phyloP scores from a whole-genome alignment of 2,888 invertebrate species.

The Lymantria dispar region DNA sequence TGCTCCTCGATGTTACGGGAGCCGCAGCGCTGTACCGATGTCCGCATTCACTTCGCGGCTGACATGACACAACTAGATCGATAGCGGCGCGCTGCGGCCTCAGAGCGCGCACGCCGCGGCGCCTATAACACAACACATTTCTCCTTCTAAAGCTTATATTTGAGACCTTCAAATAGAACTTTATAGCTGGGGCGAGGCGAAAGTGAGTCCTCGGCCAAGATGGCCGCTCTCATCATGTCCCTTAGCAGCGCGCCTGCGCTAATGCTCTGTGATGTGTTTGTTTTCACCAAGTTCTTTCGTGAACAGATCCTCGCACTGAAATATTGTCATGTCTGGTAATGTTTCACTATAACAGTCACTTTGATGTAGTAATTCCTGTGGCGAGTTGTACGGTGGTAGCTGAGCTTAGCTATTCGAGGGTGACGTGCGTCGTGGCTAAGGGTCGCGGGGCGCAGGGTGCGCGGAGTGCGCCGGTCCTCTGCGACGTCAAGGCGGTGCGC shows the following conservation, averaged over 20 bases:
- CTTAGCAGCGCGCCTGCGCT: conserved; percentile 75
- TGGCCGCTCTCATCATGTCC: conserved; percentile 78
- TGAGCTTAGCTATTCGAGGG: conserved; percentile 36
- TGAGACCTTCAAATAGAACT: conserved; percentile 56
- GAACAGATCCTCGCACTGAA: conserved; percentile 42
- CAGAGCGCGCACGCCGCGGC: conserved; percentile 65
- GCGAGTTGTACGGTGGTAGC: conserved; percentile 43
- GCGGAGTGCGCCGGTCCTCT: conserved; percentile 35
- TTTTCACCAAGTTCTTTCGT: conserved; percentile 62
- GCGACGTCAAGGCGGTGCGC: conserved; percentile 43
- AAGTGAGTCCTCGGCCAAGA: conserved; percentile 77
- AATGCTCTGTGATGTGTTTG: conserved; percentile 71
- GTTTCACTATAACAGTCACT: conserved; percentile 48
- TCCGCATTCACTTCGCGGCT: conserved; percentile 79
- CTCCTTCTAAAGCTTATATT: conserved; percentile 39
- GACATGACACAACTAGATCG: conserved; percentile 76
- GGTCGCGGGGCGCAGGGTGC: conserved; percentile 41
- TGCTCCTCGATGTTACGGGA: conserved; percentile 59
- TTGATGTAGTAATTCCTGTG: conserved; percentile 42
- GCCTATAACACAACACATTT: conserved; percentile 62
- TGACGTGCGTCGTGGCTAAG: conserved; percentile 51
- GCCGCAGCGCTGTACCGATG: conserved; percentile 69
- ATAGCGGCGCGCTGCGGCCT: conserved; percentile 75
- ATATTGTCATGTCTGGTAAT: conserved; percentile 24
- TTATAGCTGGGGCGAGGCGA: conserved; percentile 78